Evolutionary conservation across 2,113 vertebrate species (phyloP).

Genomic region (Salminus brasiliensis): DNA sequence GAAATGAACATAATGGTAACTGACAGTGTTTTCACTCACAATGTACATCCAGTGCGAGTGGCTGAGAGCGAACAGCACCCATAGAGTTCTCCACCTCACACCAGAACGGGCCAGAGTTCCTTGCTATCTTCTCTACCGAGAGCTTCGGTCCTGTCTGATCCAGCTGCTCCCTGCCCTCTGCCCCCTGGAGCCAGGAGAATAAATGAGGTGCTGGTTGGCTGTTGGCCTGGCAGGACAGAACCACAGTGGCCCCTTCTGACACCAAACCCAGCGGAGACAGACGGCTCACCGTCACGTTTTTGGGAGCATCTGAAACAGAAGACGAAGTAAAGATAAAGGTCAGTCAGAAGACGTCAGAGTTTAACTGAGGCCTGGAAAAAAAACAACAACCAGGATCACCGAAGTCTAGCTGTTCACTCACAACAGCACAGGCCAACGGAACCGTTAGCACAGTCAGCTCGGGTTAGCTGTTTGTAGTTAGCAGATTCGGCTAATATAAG

Average conservation of each 20-base stretch:
- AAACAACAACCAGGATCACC: too few species aligned
- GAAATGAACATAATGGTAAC: too few species aligned
- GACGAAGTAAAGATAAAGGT: too few species aligned
- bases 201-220: background rate
- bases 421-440: too few species aligned
- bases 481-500: too few species aligned
- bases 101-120: background rate
- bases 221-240: constrained; percentile 12
- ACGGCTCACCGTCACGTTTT: background rate
- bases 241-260: background rate
- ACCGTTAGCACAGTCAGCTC: too few species aligned
- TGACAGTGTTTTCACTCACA: background rate
- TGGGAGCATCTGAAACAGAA: background rate
- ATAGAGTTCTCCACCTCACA: background rate
- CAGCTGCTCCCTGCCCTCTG: background rate
- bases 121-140: background rate
- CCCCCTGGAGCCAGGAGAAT: background rate
- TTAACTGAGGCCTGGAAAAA: background rate
- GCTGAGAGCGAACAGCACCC: background rate
- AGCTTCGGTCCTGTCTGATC: background rate
- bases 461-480: too few species aligned
- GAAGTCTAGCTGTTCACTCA: too few species aligned
- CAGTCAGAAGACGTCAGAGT: too few species aligned
- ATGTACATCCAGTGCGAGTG: background rate
- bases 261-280: background rate